Evolutionary conservation across 2,888 invertebrate genomes (phyloP), one percentile per base, ranked within the genome.

Genomic region (Meiosimyza platycephala): DNA sequence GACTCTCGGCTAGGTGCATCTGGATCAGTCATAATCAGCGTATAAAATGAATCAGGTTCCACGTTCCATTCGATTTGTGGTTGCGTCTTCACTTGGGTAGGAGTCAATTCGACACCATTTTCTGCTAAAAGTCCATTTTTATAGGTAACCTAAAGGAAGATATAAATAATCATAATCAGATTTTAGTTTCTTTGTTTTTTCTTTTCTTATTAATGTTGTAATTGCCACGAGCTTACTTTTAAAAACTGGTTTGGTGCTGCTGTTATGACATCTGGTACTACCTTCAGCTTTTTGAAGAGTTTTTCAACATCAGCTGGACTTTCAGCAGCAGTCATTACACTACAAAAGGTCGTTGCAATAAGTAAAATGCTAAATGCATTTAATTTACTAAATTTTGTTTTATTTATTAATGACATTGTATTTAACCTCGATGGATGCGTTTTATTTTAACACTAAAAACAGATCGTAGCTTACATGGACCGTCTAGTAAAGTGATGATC

Each of bases 1-100:
- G 93, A 90, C 55, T 90, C 86, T 71, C 97, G 92, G 78, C 93
- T 94, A 0, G 97, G 97, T 12, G 96, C 97, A 89, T 98, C 97
- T 0, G 97, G 97, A 89, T 98, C 97, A 89, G 86, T 85, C 72
- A 87, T 78, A 40, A 86, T 74, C 0, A 87, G 72, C 0, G 87
- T 85, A 60, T 87, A 87, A n/a, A 82, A 80, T 0, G 80, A 76
- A 52, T 79, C 77, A 5, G 79, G 71, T 4, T 84, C 82, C 0
- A 82, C 77, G 12, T 80, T 65, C 87, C 87, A 87, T 54, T 82
- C 81, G 0, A 87, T 79, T 48, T 76, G 79, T 0, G 87, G 87
- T 71, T 78, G 79, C 51, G 81, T 76, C 69, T 86, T 84, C 0
- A 87, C 86, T 79, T 91, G 90, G 0, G 92, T 93, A 0, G 94